phyloP scores from a whole-genome alignment of 2,113 vertebrate species.

The Nothobranchius furzeri region DNA sequence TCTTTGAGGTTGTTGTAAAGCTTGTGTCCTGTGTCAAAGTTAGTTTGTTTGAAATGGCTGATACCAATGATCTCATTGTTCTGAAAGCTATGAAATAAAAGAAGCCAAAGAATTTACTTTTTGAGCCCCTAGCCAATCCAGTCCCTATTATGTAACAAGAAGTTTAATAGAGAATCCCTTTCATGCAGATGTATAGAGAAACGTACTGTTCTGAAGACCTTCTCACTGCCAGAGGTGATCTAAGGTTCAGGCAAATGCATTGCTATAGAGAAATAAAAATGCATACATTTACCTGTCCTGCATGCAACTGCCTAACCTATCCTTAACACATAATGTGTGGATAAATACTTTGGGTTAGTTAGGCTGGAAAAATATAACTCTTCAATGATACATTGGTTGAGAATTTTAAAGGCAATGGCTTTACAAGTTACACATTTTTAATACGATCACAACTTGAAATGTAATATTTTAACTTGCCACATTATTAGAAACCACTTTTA shows the following conservation, averaged over 20 bases:
- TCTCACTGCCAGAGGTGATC: slow-evolving; percentile 10
- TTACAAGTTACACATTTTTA: no score
- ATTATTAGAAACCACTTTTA: no score
- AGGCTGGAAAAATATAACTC: no score
- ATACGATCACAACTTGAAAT: no score
- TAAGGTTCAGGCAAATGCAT: slow-evolving; percentile 12
- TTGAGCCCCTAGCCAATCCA: slow-evolving; percentile 29
- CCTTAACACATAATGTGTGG: no score
- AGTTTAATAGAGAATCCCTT: slow-evolving; percentile 44
- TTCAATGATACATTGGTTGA: no score
- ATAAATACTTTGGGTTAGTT: no score
- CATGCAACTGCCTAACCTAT: no score
- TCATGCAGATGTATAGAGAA: slow-evolving; percentile 27
- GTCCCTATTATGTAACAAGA: slow-evolving; percentile 45
- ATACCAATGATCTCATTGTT: slow-evolving; percentile 48
- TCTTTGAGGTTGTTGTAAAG: slow-evolving; percentile 20
- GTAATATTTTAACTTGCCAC: no score
- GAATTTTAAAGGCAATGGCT: no score
- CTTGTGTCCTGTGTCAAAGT: slow-evolving; percentile 23
- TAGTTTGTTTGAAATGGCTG: slow-evolving; percentile 1
- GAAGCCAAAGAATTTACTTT: slow-evolving; percentile 31
- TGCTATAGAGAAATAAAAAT: no score
- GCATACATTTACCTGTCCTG: no score
- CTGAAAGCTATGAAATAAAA: slow-evolving; percentile 28
- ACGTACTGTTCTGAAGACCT: slow-evolving; percentile 21